phyloP scores from a whole-genome alignment of 2,113 vertebrate genomes.

The Agelaius tricolor region DNA sequence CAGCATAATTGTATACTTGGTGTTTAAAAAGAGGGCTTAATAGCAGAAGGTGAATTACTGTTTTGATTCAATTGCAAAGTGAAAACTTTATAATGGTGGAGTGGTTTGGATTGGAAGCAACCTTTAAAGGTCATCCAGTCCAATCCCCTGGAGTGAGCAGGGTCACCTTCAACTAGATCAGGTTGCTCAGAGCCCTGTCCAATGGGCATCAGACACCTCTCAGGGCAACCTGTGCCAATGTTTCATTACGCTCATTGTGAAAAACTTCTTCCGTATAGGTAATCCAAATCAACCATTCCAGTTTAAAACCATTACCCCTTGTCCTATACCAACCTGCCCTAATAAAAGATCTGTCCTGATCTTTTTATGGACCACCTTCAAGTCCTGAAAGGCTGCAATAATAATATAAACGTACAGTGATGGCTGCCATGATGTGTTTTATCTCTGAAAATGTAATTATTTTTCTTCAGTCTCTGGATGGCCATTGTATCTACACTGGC shows the following conservation, averaged over 20 bases:
- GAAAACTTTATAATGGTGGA: not conserved
- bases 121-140: not conserved
- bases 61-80: not conserved
- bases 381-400: not conserved
- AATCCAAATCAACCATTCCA: not conserved
- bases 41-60: not conserved
- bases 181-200: not conserved
- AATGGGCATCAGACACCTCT: not conserved
- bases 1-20: not conserved
- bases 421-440: not conserved
- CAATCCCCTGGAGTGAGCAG: not conserved
- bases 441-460: not conserved
- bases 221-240: not conserved
- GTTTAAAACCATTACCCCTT: not conserved
- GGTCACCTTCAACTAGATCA: not conserved
- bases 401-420: not conserved
- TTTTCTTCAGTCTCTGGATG: slow-evolving; percentile 79
- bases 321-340: not conserved
- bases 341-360: not conserved
- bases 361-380: not conserved
- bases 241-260: not conserved
- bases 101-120: not conserved
- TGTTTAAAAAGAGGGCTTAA: not conserved
- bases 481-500: slow-evolving; percentile 79
- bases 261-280: not conserved